Evolutionary conservation across 2,888 invertebrate genomes (phyloP), one percentile per base, ranked within the genome.

Genomic region (Xanthorhoe spadicearia): DNA sequence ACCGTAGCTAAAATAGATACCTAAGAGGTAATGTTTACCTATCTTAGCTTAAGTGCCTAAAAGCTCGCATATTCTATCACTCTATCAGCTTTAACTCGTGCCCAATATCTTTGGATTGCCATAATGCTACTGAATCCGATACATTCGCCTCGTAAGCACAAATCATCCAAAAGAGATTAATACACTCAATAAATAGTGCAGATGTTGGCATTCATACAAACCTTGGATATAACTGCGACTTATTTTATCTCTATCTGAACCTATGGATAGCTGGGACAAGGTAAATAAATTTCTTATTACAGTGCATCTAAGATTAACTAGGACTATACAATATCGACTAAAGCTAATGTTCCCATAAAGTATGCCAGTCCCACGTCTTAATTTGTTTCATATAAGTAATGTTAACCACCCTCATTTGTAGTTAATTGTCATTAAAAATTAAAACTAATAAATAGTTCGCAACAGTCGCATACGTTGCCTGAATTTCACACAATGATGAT

Each of bases 111-210:
- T 43, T 8, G n/a, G 43, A 64, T 60, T 55, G 55, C 54, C 50
- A 10, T 61, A 61, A 61, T 53, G 53, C 61, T 18, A 17, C 28
- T 53, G 18, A 61, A 52, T 3, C 15, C 62, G 28, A 68, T 62
- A 61, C 51, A 59, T 61, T 56, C 38, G 9, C 56, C 38, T 60
- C 35, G 49, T 70, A 52, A 60, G 60, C 61, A 49, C 58, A 54
- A 61, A 68, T 66, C 61, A 65, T 69, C 18, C 65, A 52, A 62
- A 17, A 65, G 28, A 46, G 58, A 66, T 66, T 66, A 71, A 65
- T 61, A 53, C 59, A 61, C 62, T 66, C 64, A 58, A n/a, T 68
- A 66, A 68, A 68, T 63, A 68, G 69, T 62, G 62, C 49, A 46
- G 10, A 35, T 61, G 43, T 58, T 63, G 65, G 51, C 59, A 61